Percentiles rank a stretch among this genome's conserved stretches.
Evolutionary conservation across 2,888 invertebrate species (phyloP).

Genomic region (Uloborus plumipes): DNA sequence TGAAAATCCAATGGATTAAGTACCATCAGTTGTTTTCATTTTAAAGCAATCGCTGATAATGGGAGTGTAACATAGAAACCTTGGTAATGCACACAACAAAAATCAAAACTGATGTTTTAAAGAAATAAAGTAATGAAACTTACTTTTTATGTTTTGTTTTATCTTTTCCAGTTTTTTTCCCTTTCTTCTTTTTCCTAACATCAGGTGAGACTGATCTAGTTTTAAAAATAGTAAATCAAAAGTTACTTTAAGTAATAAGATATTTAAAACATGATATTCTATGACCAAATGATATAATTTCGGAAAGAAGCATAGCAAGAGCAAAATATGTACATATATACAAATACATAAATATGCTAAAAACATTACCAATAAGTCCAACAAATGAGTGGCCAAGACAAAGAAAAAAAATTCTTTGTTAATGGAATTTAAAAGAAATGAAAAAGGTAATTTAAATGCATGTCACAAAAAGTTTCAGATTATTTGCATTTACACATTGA

Average conservation of each 20-base stretch:
- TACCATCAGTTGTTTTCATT: too few species aligned
- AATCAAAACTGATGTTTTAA: too few species aligned
- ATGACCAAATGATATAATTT: too few species aligned
- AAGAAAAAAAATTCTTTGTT: conserved; percentile 47
- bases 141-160: conserved; percentile 59
- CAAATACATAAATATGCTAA: conserved; percentile 57
- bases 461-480: neutral
- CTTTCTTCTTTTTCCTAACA: conserved; percentile 55
- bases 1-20: too few species aligned
- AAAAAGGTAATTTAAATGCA: conserved; percentile 11
- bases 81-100: too few species aligned
- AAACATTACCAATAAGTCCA: conserved; percentile 58
- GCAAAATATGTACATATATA: conserved; percentile 17
- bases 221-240: conserved; percentile 17
- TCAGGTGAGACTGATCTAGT: conserved; percentile 50
- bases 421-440: conserved; percentile 38
- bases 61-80: too few species aligned
- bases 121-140: neutral
- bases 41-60: too few species aligned
- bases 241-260: neutral
- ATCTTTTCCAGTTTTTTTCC: conserved; percentile 49
- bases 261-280: too few species aligned
- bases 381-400: conserved; percentile 42
- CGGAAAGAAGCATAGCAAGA: neutral
- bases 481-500: too few species aligned